Conservation (phyloP, 2,888 invertebrate genomes). For the Macaria notata region DNA sequence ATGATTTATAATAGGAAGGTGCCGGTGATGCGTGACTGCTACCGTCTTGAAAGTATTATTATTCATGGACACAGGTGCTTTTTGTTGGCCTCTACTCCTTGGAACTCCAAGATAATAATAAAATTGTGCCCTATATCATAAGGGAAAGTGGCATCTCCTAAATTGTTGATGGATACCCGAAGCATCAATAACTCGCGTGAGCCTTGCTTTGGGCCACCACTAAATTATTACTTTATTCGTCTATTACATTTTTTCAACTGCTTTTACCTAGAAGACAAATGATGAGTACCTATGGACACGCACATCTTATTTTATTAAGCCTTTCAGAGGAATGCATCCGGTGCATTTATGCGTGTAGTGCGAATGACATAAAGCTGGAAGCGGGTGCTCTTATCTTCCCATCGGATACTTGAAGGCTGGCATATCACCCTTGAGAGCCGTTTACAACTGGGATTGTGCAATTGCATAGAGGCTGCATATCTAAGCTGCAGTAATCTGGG, state of each 20-base stretch:
- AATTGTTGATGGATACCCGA: conserved; percentile 45
- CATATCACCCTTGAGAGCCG: conserved; percentile 42
- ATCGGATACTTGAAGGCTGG: conserved; percentile 51
- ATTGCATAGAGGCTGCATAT: conserved; percentile 51
- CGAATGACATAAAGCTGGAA: conserved; percentile 31
- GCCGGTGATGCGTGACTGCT: conserved; percentile 47
- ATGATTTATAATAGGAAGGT: conserved; percentile 17
- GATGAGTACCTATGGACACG: conserved; percentile 37
- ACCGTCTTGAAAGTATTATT: conserved; percentile 42
- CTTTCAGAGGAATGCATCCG: conserved; percentile 6
- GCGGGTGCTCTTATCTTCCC: conserved; percentile 41
- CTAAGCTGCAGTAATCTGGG: conserved; percentile 52
- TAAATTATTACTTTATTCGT: conserved; percentile 45
- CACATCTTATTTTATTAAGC: conserved; percentile 30
- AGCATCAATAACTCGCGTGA: conserved; percentile 47
- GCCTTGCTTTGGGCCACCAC: conserved; percentile 43
- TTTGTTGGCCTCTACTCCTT: conserved; percentile 4
- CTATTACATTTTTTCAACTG: conserved; percentile 37
- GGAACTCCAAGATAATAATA: conserved; percentile 15
- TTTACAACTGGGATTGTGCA: conserved; percentile 57
- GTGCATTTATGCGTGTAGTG: conserved; percentile 22
- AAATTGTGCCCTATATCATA: conserved; percentile 29
- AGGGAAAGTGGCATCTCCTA: conserved; percentile 43
- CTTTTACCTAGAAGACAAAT: conserved; percentile 39
- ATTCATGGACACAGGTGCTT: conserved; percentile 31